A percentile compares a stretch with the other conserved stretches of the same genome.
Evolutionary conservation across 2,113 vertebrate genomes (phyloP).

Genomic region (Silurus asotus): DNA sequence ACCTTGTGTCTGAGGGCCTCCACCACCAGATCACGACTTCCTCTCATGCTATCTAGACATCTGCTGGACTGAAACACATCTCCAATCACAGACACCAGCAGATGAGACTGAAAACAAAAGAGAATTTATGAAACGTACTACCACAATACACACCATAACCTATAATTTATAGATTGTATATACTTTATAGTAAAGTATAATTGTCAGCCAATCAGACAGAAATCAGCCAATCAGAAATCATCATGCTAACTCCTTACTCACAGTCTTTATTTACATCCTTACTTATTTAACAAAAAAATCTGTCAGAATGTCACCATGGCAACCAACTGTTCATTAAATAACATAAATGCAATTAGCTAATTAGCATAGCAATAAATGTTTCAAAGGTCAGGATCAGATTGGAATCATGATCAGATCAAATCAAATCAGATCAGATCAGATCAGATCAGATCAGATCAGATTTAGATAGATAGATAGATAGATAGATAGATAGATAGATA

Average conservation of each 20-base stretch:
- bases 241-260: background rate
- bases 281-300: background rate
- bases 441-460: no score
- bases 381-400: no score
- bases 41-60: conserved; percentile 43
- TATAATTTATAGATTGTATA: no score
- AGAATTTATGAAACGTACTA: background rate
- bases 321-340: background rate
- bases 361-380: background rate
- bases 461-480: no score
- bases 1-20: conserved; percentile 77
- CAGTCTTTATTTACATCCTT: background rate
- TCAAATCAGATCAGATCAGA: no score
- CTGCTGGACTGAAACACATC: conserved; percentile 63
- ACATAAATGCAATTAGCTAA: background rate
- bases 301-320: background rate
- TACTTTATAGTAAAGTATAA: background rate
- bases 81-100: conserved; percentile 71
- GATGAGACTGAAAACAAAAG: conserved; percentile 61
- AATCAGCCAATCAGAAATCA: background rate
- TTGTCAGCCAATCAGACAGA: background rate
- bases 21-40: conserved; percentile 70
- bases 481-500: no score
- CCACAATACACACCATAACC: no score
- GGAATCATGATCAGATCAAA: no score